Evolutionary conservation across 2,113 vertebrate species (phyloP), one percentile per base, ranked within the genome.

Genomic region (Psittacula cyanocephala): DNA sequence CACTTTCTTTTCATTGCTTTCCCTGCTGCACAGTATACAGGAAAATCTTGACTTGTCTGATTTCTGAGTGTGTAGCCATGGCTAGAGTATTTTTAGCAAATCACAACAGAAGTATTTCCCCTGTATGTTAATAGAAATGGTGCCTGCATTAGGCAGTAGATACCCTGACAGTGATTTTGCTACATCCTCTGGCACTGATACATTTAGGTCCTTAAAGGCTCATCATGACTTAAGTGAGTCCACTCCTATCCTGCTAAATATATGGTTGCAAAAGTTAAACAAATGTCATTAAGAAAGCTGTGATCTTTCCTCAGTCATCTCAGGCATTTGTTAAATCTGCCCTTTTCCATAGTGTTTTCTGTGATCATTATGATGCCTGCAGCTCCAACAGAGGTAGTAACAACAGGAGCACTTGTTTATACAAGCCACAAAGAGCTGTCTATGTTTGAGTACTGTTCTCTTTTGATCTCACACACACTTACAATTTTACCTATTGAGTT

Each of bases 401-500:
- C 91, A 95, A 93, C 93, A 81, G 94, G 60, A 96, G 88, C 82
- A 83, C 96, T 96, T 95, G 94, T 96, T 96, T 94, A 95, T 93
- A 96, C 96, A 96, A 96, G 96, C 83, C 92, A 92, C 50, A 83
- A 77, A 95, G 88, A 81, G 78, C 91, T 86, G 87, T 90, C 96
- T 96, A 60, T 63, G 25, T 93, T 37, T 87, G 59, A 82, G 67
- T 65, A 78, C 81, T 82, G 43, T 5, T 94, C 53, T 57, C 92
- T 95, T 96, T 93, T 88, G 81, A 93, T 92, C 93, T 96, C 67
- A 52, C 39, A 68, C 23, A 72, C 63, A 68, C 46, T 77, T 80
- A 60, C 11, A 78, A 64, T 90, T 94, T 88, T 81, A 93, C 82
- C 82, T 81, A 29, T 52, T 77, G 60, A 75, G 72, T 63, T 46